A percentile compares a stretch with the other conserved stretches of the same genome.
phyloP scores from a whole-genome alignment of 2,888 invertebrate genomes.

The Teleiodes luculella region DNA sequence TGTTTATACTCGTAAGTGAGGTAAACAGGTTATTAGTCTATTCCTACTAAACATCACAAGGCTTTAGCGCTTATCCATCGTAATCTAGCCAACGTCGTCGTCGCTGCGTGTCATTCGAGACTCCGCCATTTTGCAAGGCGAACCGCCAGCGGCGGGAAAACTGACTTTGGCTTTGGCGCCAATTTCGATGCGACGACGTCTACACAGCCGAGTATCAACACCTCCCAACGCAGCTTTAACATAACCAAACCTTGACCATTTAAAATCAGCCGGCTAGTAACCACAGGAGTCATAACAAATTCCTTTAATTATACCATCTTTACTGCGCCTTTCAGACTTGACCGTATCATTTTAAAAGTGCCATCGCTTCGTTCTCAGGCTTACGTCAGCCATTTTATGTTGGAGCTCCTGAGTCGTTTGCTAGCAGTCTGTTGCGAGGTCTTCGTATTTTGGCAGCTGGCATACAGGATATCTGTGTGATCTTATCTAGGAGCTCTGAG shows the following conservation, averaged over 20 bases:
- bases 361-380: slow-evolving; percentile 52
- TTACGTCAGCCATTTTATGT: slow-evolving; percentile 36
- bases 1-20: too few species aligned
- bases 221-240: slow-evolving; percentile 23
- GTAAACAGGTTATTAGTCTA: too few species aligned
- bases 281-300: slow-evolving; percentile 62
- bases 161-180: slow-evolving; percentile 76
- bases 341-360: slow-evolving; percentile 49
- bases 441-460: slow-evolving; percentile 1
- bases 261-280: slow-evolving; percentile 40
- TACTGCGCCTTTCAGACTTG: slow-evolving; percentile 53
- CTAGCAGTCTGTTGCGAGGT: slow-evolving; percentile 17
- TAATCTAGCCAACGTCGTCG: slow-evolving; percentile 36
- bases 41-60: not conserved
- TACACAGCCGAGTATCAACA: slow-evolving; percentile 46
- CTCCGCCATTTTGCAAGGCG: slow-evolving; percentile 75
- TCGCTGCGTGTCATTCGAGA: slow-evolving; percentile 69
- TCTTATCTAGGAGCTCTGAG: slow-evolving; percentile 40
- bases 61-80: slow-evolving; percentile 44
- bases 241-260: slow-evolving; percentile 28
- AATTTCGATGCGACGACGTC: slow-evolving; percentile 62
- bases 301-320: slow-evolving; percentile 70
- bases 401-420: slow-evolving; percentile 26
- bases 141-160: slow-evolving; percentile 73
- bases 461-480: slow-evolving; percentile 25